Evolutionary conservation across 2,113 vertebrate species (phyloP), one percentile per base, ranked within the genome.

Genomic region (Paradisaea rubra): DNA sequence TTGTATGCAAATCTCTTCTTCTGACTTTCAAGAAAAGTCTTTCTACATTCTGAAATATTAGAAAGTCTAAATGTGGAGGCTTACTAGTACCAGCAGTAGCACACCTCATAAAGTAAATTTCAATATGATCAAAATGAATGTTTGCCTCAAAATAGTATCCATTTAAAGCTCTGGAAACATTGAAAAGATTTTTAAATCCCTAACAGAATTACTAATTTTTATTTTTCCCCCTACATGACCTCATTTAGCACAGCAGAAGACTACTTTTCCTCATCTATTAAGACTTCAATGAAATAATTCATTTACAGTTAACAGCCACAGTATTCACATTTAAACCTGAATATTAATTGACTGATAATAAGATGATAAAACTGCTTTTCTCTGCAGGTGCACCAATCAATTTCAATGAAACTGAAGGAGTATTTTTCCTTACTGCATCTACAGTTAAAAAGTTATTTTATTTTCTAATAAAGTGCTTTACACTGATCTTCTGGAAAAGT

Each of bases 321-420:
- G 98, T 98, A 98, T 98, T 98, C 98, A 98, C 98, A 98, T 98
- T 98, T 98, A 98, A 97, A 97, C 91, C 95, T 98, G 98, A 98
- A 98, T 99, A 99, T 99, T 99, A 99, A 99, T 99, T 99, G 98
- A 97, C 97, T 98, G 98, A 99, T 99, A 99, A 99, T 98, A 97
- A 98, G 97, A 97, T 97, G 98, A 99, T 99, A 98, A 98, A 98
- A 92, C 93, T 93, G 92, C 96, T 96, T 98, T 97, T 97, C 97
- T 98, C 98, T 96, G 97, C 97, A 99, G 98, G 98, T 99, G 97
- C 97, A 97, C 98, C 98, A 98, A 98, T 98, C 98, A 98, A 98
- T 98, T 98, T 97, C 95, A 97, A 97, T 95, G 95, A 97, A 99
- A 98, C 86, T 79, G 81, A 95, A 98, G 96, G 94, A 95, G 73